Percentiles rank a stretch among this genome's conserved stretches.
Conservation (phyloP, 1,140 invertebrate genomes). For the Lordiphosa stackelbergi region DNA sequence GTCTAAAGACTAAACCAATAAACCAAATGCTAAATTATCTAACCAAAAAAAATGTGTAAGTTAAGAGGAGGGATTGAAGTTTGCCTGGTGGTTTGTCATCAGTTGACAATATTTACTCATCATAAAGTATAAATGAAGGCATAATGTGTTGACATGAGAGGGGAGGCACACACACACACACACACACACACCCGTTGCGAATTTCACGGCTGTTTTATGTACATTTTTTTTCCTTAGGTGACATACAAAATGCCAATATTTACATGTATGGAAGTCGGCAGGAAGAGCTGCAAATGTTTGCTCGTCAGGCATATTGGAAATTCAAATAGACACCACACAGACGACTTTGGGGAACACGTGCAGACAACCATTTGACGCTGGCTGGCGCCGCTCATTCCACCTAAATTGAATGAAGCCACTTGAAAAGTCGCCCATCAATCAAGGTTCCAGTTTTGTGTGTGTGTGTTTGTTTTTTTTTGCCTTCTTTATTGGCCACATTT, state of each 20-base stretch:
- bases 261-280: constrained; percentile 16
- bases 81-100: too few species aligned
- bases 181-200: constrained; percentile 1
- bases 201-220: constrained; percentile 41
- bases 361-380: constrained; percentile 32
- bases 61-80: constrained; percentile 1
- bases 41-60: constrained; percentile 13
- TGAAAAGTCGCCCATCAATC: constrained; percentile 40
- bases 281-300: constrained; percentile 15
- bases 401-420: constrained; percentile 12
- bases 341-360: constrained; percentile 19
- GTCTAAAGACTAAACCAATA: constrained; percentile 44
- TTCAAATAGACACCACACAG: constrained; percentile 30
- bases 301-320: constrained; percentile 44
- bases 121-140: constrained; percentile 58
- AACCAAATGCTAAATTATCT: constrained; percentile 44
- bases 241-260: constrained; percentile 46
- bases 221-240: constrained; percentile 25
- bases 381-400: constrained; percentile 34
- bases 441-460: constrained; percentile 18
- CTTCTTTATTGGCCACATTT: constrained; percentile 34
- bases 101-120: constrained; percentile 45
- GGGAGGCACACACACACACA: too few species aligned
- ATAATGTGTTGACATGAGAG: constrained; percentile 37
- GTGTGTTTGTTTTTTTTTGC: neutral